phyloP scores from a whole-genome alignment of 1,140 invertebrate genomes.

The Cotesia vestalis region DNA sequence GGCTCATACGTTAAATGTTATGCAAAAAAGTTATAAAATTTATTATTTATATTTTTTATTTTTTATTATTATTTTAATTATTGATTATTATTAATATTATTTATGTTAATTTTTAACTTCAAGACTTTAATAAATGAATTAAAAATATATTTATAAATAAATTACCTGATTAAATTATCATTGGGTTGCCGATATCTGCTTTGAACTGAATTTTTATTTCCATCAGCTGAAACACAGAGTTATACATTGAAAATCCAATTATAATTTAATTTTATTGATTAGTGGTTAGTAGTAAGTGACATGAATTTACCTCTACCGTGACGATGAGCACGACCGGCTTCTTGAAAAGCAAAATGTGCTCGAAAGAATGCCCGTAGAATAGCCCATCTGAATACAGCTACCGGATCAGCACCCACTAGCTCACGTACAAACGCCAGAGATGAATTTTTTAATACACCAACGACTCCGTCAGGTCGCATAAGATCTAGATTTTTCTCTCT shows the following conservation, averaged over 20 bases:
- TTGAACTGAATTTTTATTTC: constrained; percentile 68
- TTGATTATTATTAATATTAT: constrained; percentile 4
- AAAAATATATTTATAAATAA: constrained; percentile 2
- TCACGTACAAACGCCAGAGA: constrained; percentile 92
- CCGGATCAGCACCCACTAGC: constrained; percentile 91
- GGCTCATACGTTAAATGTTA: constrained; percentile 28
- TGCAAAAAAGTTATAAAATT: constrained; percentile 43
- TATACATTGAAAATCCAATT: constrained; percentile 18
- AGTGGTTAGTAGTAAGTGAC: neutral
- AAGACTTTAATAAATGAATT: constrained; percentile 1
- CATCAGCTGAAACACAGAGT: constrained; percentile 64
- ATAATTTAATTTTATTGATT: constrained; percentile 17
- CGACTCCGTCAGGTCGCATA: constrained; percentile 89
- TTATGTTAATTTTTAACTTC: constrained; percentile 33
- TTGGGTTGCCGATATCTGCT: constrained; percentile 75
- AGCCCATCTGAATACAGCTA: constrained; percentile 94
- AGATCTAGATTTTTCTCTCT: constrained; percentile 95
- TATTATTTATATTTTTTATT: neutral
- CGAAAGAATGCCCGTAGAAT: constrained; percentile 90
- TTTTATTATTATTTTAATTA: neutral
- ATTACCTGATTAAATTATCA: constrained; percentile 75
- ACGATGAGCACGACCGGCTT: constrained; percentile 80
- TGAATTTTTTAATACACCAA: constrained; percentile 92
- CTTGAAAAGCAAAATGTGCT: constrained; percentile 91
- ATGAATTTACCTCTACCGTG: constrained; percentile 67